Evolutionary conservation across 2,888 invertebrate genomes (phyloP).

Genomic region (Flabesymbios commensalis): DNA sequence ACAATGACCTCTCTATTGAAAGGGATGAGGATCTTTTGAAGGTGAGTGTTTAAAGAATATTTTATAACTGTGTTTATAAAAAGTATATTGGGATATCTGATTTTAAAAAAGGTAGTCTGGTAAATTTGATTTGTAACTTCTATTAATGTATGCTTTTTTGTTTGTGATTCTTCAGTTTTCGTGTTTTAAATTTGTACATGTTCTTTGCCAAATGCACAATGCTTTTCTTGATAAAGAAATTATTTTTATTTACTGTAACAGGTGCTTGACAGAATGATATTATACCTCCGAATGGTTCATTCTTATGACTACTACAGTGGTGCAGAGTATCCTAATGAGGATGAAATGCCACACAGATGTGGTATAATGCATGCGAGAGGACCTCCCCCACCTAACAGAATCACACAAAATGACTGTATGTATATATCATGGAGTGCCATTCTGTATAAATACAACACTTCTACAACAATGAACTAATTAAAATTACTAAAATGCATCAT

Average conservation of each 20-base stretch:
- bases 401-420: slow-evolving; percentile 59
- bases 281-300: slow-evolving; percentile 95
- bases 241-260: slow-evolving; percentile 29
- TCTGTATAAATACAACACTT: too few relatives aligned
- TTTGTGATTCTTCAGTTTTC: neutral
- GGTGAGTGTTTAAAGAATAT: slow-evolving; percentile 67
- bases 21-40: slow-evolving; percentile 73
- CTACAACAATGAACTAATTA: too few relatives aligned
- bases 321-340: slow-evolving; percentile 98
- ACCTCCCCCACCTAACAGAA: slow-evolving; percentile 79
- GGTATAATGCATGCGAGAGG: slow-evolving; percentile 98
- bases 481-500: too few relatives aligned
- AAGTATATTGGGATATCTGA: too few relatives aligned
- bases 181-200: neutral
- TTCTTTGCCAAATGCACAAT: neutral
- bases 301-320: slow-evolving; percentile 99
- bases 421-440: too few relatives aligned
- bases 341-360: slow-evolving; percentile 99
- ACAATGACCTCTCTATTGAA: slow-evolving; percentile 66
- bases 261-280: slow-evolving; percentile 77
- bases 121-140: too few relatives aligned
- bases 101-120: too few relatives aligned
- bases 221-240: neutral
- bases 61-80: too few relatives aligned
- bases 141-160: neutral